Evolutionary conservation across 1,140 invertebrate species (phyloP).

Genomic region (Drosophila pseudoananassae): DNA sequence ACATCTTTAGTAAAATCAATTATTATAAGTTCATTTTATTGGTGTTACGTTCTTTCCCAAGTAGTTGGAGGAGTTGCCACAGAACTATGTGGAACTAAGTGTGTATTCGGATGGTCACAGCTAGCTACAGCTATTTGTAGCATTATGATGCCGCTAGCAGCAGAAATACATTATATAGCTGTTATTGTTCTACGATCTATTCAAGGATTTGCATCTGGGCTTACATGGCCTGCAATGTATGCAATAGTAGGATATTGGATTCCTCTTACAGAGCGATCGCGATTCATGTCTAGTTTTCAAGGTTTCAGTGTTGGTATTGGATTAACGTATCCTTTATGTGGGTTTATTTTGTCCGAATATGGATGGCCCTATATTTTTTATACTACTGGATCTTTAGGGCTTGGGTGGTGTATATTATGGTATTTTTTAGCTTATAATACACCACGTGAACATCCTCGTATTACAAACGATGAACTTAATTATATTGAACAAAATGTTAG

Average conservation of each 20-base stretch:
- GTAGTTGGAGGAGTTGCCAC: slow-evolving; percentile 90
- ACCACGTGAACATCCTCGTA: slow-evolving; percentile 90
- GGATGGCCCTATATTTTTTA: slow-evolving; percentile 90
- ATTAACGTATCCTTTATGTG: slow-evolving; percentile 89
- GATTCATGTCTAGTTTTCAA: slow-evolving; percentile 92
- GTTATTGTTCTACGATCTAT: slow-evolving; percentile 88
- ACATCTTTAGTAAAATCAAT: slow-evolving; percentile 86
- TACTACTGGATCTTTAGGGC: slow-evolving; percentile 88
- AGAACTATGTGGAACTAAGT: slow-evolving; percentile 91
- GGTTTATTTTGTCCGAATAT: slow-evolving; percentile 88
- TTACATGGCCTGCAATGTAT: slow-evolving; percentile 95
- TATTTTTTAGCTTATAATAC: slow-evolving; percentile 90
- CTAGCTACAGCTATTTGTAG: slow-evolving; percentile 88
- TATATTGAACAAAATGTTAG: slow-evolving; percentile 89
- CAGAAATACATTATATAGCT: slow-evolving; percentile 86
- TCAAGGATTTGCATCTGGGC: slow-evolving; percentile 89
- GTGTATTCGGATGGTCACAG: slow-evolving; percentile 90
- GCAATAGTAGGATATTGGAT: slow-evolving; percentile 94
- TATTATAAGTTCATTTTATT: slow-evolving; percentile 89
- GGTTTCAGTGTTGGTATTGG: slow-evolving; percentile 91
- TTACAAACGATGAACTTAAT: slow-evolving; percentile 88
- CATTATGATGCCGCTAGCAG: slow-evolving; percentile 87
- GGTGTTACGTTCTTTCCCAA: slow-evolving; percentile 90
- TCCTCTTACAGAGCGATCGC: slow-evolving; percentile 90
- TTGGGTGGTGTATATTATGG: slow-evolving; percentile 89